Conservation (phyloP, 2,797 vertebrate genomes). For the Intellagama lesueurii region DNA sequence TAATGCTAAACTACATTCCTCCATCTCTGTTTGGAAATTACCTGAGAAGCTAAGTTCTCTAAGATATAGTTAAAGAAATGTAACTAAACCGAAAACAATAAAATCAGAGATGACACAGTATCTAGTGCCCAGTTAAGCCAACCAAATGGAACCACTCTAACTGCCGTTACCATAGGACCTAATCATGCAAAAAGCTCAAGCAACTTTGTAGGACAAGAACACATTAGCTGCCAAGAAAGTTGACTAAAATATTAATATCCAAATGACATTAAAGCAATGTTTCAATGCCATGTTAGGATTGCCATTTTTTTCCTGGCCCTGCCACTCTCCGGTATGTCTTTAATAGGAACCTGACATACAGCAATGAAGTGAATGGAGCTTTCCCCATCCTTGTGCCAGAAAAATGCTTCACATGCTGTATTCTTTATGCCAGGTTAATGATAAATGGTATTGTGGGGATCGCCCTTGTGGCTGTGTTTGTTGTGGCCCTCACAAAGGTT, state of each 20-base stretch:
- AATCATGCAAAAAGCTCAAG: neutral
- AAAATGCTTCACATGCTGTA: neutral
- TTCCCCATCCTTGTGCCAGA: neutral
- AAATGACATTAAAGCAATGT: neutral
- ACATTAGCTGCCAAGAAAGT: neutral
- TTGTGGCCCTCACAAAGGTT: too few relatives aligned
- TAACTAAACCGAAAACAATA: neutral
- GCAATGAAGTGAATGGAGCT: neutral
- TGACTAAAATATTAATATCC: neutral
- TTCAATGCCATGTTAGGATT: neutral
- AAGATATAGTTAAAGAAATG: neutral
- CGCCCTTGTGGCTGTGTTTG: too few relatives aligned
- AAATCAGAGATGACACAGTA: neutral
- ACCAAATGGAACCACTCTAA: neutral
- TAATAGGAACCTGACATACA: neutral
- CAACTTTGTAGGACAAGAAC: neutral
- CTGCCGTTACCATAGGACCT: neutral
- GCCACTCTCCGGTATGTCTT: neutral
- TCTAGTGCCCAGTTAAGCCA: neutral
- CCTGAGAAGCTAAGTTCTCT: neutral
- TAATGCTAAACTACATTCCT: neutral
- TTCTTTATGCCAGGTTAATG: neutral
- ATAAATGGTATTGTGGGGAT: too few relatives aligned
- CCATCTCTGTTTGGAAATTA: neutral
- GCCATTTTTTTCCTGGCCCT: neutral